These are phyloP conservation scores for Glaucopsyche alexis DNA, from an alignment of 2,888 invertebrate species.

Conservation along the genomic window DNA sequence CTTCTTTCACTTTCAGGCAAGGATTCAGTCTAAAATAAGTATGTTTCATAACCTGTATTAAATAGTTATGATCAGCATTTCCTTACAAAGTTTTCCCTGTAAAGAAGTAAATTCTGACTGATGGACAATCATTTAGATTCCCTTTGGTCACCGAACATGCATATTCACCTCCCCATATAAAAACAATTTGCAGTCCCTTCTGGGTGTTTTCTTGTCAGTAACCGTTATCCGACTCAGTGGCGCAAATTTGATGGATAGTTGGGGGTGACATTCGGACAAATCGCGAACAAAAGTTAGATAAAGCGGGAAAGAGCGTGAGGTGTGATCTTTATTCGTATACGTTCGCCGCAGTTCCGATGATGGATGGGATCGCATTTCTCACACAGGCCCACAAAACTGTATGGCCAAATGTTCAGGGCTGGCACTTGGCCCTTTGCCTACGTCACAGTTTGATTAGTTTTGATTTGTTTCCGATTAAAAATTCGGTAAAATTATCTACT, in stretches of 20 bases:
- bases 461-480: too few relatives aligned
- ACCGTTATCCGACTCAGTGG: conserved; percentile 39
- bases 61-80: too few relatives aligned
- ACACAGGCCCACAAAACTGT: conserved; percentile 45
- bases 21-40: neutral
- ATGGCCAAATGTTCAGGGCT: conserved; percentile 21
- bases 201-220: conserved; percentile 37
- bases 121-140: neutral
- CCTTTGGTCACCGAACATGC: neutral
- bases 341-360: conserved; percentile 50
- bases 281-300: conserved; percentile 53
- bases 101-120: neutral
- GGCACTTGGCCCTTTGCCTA: conserved; percentile 14
- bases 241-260: conserved; percentile 42
- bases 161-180: neutral
- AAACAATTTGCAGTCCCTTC: conserved; percentile 26
- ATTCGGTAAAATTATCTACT: too few relatives aligned
- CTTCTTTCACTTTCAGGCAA: too few relatives aligned
- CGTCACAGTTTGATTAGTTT: too few relatives aligned
- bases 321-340: conserved; percentile 54
- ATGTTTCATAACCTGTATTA: too few relatives aligned
- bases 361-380: conserved; percentile 62
- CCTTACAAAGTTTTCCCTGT: too few relatives aligned
- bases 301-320: conserved; percentile 53
- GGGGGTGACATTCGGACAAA: conserved; percentile 45